phyloP scores from a whole-genome alignment of 2,113 vertebrate genomes.

The Macrotis lagotis region DNA sequence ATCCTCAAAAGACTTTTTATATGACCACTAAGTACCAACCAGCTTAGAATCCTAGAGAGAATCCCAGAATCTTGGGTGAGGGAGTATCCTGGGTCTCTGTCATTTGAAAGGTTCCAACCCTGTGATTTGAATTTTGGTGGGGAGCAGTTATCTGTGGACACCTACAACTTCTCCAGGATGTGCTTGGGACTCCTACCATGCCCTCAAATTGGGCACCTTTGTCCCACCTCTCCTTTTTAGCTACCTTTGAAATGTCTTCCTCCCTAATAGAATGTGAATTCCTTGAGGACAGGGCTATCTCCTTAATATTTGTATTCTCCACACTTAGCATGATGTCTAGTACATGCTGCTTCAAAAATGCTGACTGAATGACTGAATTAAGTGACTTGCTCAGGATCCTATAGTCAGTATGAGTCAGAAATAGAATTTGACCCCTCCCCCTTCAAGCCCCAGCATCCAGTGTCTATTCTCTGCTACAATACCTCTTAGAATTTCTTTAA shows the following conservation, averaged over 20 bases:
- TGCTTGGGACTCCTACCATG: not conserved
- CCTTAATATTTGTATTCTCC: no score
- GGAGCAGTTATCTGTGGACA: not conserved
- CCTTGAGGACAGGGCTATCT: no score
- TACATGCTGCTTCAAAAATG: no score
- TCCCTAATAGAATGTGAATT: no score
- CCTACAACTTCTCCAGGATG: not conserved
- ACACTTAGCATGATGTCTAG: no score
- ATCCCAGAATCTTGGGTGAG: not conserved
- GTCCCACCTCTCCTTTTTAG: not conserved
- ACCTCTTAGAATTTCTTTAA: no score
- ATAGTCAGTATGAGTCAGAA: no score
- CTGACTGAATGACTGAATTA: no score
- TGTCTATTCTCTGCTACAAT: no score
- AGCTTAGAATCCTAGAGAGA: not conserved
- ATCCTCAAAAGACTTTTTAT: not conserved
- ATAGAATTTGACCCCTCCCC: no score
- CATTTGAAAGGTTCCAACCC: not conserved
- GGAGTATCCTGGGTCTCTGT: not conserved
- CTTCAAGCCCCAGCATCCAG: no score
- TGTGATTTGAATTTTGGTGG: not conserved
- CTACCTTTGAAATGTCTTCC: not conserved
- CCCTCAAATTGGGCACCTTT: not conserved
- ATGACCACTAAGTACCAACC: not conserved
- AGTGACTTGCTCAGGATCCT: no score